Conservation (phyloP, 2,113 vertebrate species). For the Aegotheles bennettii region DNA sequence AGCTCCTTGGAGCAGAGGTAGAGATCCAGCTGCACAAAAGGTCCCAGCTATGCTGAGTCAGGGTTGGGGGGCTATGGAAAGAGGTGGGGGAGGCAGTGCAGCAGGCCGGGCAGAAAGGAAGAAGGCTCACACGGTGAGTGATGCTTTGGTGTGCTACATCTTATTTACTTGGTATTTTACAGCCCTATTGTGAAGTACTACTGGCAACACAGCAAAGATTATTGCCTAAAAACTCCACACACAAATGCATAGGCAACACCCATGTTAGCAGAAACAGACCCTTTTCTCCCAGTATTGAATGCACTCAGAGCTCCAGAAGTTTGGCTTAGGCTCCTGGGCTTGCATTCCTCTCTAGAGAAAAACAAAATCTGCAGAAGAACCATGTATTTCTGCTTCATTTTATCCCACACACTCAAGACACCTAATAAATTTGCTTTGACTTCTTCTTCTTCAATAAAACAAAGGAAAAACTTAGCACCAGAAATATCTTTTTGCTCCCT, state of each 20-base stretch:
- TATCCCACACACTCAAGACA: background rate
- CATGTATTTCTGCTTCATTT: conserved; percentile 23
- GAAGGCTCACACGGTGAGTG: background rate
- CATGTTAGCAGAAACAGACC: background rate
- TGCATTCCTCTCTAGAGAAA: conserved; percentile 20
- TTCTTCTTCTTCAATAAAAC: conserved; percentile 39
- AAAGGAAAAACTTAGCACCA: conserved; percentile 16
- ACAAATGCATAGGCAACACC: background rate
- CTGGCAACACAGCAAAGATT: background rate
- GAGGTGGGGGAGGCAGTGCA: background rate
- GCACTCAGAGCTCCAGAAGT: background rate
- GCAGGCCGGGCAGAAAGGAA: background rate
- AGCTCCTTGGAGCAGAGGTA: background rate
- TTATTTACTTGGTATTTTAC: background rate
- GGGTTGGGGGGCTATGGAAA: background rate
- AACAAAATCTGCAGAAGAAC: conserved; percentile 20
- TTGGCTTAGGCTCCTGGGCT: conserved; percentile 35
- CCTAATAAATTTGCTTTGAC: conserved; percentile 18
- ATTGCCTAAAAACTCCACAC: background rate
- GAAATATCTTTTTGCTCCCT: conserved; percentile 5
- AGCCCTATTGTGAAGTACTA: background rate
- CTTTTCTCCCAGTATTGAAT: background rate
- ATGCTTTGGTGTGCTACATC: background rate
- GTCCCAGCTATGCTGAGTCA: background rate
- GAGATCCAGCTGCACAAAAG: background rate